These are phyloP conservation scores for Caenorhabditis remanei DNA, from an alignment of 1,140 invertebrate genomes.

Conservation along the genomic window DNA sequence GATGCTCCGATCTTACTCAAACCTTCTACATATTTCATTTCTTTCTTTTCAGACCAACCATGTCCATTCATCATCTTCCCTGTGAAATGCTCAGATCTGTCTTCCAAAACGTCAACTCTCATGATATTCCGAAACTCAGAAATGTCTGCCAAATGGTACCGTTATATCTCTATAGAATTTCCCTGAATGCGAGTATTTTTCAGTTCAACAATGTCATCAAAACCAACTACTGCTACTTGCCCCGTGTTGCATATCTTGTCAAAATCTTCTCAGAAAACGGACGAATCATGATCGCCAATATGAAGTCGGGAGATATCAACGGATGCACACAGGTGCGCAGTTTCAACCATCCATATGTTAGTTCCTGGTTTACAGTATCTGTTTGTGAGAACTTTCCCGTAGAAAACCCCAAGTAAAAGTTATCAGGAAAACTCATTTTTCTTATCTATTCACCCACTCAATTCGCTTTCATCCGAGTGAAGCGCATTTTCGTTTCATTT, in stretches of 20 bases:
- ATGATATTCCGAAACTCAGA: not conserved
- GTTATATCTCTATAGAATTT: no score
- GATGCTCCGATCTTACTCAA: not conserved
- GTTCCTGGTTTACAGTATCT: not conserved
- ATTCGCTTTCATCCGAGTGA: constrained; percentile 48
- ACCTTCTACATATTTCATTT: not conserved
- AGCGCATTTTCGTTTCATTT: constrained; percentile 38
- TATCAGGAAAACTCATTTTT: not conserved
- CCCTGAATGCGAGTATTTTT: not conserved
- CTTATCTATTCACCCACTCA: constrained; percentile 39
- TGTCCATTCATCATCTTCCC: constrained; percentile 22
- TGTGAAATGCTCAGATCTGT: constrained; percentile 37
- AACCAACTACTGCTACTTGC: constrained; percentile 22
- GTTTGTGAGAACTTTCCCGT: not conserved
- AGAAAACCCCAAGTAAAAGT: not conserved
- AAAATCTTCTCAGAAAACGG: constrained; percentile 32
- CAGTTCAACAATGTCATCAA: constrained; percentile 46
- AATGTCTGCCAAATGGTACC: constrained; percentile 14
- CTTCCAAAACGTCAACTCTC: constrained; percentile 7
- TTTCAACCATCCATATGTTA: constrained; percentile 52
- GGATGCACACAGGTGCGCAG: constrained; percentile 52
- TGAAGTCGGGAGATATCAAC: constrained; percentile 41
- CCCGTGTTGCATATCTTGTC: constrained; percentile 12
- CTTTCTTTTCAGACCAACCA: constrained; percentile 2
- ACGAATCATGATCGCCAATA: constrained; percentile 35